Percentiles rank a stretch among this genome's conserved stretches.
Conservation (phyloP, 2,113 vertebrate species). For the Dipodomys ordii region DNA sequence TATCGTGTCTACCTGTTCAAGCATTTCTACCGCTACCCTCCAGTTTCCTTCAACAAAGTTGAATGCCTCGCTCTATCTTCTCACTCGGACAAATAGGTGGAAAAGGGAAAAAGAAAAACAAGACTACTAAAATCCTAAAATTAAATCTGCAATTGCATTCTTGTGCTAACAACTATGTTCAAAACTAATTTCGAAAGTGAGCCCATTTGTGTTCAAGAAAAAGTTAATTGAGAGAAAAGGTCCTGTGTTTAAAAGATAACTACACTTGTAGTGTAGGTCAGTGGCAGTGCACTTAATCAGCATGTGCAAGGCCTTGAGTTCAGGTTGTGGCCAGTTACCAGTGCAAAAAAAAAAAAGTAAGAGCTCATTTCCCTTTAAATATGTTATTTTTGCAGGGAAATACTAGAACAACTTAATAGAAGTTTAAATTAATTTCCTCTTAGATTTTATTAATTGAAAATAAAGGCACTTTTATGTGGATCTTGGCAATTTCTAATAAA, state of each 20-base stretch:
- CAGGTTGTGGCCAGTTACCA: not conserved
- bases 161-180: not conserved
- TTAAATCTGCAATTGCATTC: slow-evolving; percentile 25
- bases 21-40: not conserved
- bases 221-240: not conserved
- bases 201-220: slow-evolving; percentile 1
- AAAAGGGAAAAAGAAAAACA: slow-evolving; percentile 6
- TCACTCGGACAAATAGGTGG: not conserved
- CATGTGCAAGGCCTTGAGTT: not conserved
- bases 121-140: slow-evolving; percentile 14
- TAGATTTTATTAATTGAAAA: slow-evolving; percentile 22
- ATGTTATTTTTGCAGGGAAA: not conserved
- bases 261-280: not conserved
- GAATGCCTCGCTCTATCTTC: not conserved
- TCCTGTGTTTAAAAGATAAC: not conserved
- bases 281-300: not conserved
- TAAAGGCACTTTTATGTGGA: not conserved
- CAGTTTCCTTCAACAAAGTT: slow-evolving; percentile 17
- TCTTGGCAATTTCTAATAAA: slow-evolving; percentile 22
- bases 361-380: slow-evolving; percentile 8
- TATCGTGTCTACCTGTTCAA: not conserved
- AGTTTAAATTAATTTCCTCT: slow-evolving; percentile 53
- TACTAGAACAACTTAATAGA: not conserved
- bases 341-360: not conserved
- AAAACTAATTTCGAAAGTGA: slow-evolving; percentile 41